These are phyloP conservation scores for Sinocyclocheilus anshuiensis DNA, from an alignment of 2,113 vertebrate species.

Conservation along the genomic window DNA sequence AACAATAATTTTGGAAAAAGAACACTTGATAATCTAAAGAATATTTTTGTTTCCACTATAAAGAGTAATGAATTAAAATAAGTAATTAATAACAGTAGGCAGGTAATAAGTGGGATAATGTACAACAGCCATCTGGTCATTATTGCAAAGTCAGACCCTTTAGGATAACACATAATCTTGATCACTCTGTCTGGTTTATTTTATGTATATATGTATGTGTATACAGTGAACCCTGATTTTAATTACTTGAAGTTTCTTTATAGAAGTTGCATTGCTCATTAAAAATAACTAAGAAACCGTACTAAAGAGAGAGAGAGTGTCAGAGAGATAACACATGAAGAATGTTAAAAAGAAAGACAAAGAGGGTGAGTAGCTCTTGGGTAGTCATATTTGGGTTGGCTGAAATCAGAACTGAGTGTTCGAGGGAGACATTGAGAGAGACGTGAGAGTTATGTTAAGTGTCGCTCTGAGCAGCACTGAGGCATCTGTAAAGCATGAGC, in stretches of 20 bases:
- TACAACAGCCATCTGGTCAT: not conserved
- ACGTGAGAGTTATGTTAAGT: slow-evolving; percentile 35
- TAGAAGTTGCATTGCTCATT: not conserved
- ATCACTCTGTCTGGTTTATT: not conserved
- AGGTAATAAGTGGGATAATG: not conserved
- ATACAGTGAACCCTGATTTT: too few species aligned
- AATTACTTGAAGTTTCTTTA: too few species aligned
- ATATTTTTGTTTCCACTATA: too few species aligned
- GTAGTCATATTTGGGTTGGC: slow-evolving; percentile 1
- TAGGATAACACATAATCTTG: not conserved
- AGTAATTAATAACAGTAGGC: not conserved
- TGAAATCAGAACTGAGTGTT: slow-evolving; percentile 27
- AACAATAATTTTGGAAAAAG: too few species aligned
- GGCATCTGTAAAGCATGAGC: not conserved
- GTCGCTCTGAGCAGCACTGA: slow-evolving; percentile 16
- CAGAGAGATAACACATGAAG: not conserved
- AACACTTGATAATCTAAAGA: too few species aligned
- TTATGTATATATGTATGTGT: not conserved
- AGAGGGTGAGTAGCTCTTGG: not conserved
- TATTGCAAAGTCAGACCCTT: not conserved
- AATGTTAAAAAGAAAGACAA: not conserved
- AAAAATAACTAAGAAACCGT: not conserved
- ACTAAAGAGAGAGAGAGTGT: not conserved
- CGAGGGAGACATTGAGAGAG: slow-evolving; percentile 1
- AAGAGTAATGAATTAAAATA: not conserved